Conservation (phyloP, 2,888 invertebrate species). For the Malachius bipustulatus region DNA sequence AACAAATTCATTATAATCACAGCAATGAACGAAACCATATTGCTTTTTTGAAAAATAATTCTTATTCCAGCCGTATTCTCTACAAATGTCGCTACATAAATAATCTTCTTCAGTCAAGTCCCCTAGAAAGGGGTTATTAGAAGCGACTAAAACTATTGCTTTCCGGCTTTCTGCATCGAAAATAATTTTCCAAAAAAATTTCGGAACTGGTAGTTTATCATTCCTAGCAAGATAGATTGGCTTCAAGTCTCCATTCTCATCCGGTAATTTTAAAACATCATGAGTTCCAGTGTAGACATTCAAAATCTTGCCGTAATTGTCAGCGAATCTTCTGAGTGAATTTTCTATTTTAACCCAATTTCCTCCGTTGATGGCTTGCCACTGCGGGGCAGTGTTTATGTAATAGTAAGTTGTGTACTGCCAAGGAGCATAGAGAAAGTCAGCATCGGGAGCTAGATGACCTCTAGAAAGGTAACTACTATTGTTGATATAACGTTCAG, state of each 20-base stretch:
- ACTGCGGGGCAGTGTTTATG: constrained; percentile 41
- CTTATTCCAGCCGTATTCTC: constrained; percentile 28
- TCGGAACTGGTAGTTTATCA: constrained; percentile 35
- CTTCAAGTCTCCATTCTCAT: constrained; percentile 26
- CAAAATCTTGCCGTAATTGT: constrained; percentile 29
- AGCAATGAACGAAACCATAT: constrained; percentile 36
- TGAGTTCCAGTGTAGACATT: constrained; percentile 37
- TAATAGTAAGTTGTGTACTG: constrained; percentile 42
- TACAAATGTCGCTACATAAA: constrained; percentile 34
- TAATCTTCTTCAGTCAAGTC: constrained; percentile 19
- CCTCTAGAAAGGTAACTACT: constrained; percentile 37
- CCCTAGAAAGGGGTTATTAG: constrained; percentile 39
- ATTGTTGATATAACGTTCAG: constrained; percentile 29
- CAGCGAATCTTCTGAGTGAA: constrained; percentile 33
- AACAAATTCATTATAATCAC: constrained; percentile 30
- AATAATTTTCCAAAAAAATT: constrained; percentile 40
- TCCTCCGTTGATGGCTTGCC: constrained; percentile 40
- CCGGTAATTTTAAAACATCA: constrained; percentile 34
- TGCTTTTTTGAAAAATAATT: constrained; percentile 22
- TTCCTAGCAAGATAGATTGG: constrained; percentile 33
- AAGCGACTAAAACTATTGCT: constrained; percentile 40
- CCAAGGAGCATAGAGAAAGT: constrained; percentile 38
- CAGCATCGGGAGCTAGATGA: constrained; percentile 42
- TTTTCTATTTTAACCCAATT: constrained; percentile 42
- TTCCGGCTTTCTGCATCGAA: constrained; percentile 30